Evolutionary conservation across 1,140 invertebrate genomes (phyloP).

Genomic region (Portunus trituberculatus): DNA sequence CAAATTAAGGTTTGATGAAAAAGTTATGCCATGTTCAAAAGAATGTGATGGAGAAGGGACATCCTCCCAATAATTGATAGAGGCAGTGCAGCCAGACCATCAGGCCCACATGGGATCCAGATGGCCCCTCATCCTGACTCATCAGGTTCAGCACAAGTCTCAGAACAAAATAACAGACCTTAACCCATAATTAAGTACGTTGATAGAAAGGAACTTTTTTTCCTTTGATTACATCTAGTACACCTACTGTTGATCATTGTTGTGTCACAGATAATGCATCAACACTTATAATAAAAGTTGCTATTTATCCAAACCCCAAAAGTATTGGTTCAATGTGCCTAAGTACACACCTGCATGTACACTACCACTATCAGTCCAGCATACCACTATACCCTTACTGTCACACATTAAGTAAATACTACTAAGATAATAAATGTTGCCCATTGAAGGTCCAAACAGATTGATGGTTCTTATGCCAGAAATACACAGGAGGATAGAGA

Average conservation of each 20-base stretch:
- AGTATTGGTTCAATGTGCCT: constrained; percentile 49
- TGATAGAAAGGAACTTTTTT: constrained; percentile 41
- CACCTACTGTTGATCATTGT: constrained; percentile 24
- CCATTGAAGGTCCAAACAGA: constrained; percentile 23
- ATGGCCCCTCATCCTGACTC: background rate
- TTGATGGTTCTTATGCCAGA: background rate
- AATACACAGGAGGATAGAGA: background rate
- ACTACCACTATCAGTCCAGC: constrained; percentile 59
- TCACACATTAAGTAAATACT: constrained; percentile 60
- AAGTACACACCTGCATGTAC: constrained; percentile 50
- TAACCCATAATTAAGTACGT: constrained; percentile 49
- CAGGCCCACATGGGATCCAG: background rate
- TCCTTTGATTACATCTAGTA: constrained; percentile 41
- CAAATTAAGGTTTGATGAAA: background rate
- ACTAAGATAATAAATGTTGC: constrained; percentile 49
- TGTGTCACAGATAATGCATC: background rate
- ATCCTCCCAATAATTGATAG: background rate
- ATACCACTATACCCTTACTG: constrained; percentile 37
- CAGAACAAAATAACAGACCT: background rate
- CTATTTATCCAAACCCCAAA: constrained; percentile 26
- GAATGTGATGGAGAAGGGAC: background rate
- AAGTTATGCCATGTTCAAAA: background rate
- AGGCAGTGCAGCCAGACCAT: background rate
- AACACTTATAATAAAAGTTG: background rate
- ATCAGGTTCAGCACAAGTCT: background rate